phyloP scores from a whole-genome alignment of 2,888 invertebrate genomes.

The Oxycera nigricornis region DNA sequence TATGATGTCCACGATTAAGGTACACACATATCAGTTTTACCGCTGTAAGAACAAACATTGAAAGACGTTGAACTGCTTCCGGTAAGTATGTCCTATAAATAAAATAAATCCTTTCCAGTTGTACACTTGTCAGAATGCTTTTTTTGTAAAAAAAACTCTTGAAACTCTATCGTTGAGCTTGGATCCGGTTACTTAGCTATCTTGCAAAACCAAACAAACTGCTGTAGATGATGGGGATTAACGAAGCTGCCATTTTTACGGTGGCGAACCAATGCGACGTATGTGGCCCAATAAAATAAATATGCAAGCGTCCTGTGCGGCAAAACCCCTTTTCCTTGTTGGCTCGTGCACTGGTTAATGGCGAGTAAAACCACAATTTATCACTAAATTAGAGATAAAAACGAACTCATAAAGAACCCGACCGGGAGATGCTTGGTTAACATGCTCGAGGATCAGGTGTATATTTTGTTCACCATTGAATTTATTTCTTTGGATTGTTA shows the following conservation, averaged over 20 bases:
- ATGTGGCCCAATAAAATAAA: constrained; percentile 32
- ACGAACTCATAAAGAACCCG: constrained; percentile 18
- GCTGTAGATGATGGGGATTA: background rate
- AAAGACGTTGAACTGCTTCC: too few species aligned
- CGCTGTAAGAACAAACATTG: too few species aligned
- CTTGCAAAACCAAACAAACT: background rate
- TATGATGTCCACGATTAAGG: too few species aligned
- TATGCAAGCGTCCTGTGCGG: constrained; percentile 22
- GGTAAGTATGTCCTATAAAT: too few species aligned
- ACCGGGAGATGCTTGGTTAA: background rate
- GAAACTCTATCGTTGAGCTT: too few species aligned
- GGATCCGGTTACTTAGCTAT: too few species aligned
- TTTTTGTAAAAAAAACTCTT: too few species aligned
- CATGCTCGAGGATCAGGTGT: constrained; percentile 3
- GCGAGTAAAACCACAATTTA: constrained; percentile 38
- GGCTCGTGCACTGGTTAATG: constrained; percentile 31
- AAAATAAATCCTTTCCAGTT: too few species aligned
- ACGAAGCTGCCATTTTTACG: constrained; percentile 1
- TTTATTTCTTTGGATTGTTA: constrained; percentile 10
- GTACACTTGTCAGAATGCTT: too few species aligned
- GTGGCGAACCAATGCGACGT: constrained; percentile 17
- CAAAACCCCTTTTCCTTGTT: background rate
- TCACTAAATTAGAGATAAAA: constrained; percentile 38
- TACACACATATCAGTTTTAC: too few species aligned
- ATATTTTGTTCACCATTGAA: constrained; percentile 4